Percentiles rank a stretch among this genome's conserved stretches.
Evolutionary conservation across 2,113 vertebrate genomes (phyloP).

Genomic region (Austrofundulus limnaeus): DNA sequence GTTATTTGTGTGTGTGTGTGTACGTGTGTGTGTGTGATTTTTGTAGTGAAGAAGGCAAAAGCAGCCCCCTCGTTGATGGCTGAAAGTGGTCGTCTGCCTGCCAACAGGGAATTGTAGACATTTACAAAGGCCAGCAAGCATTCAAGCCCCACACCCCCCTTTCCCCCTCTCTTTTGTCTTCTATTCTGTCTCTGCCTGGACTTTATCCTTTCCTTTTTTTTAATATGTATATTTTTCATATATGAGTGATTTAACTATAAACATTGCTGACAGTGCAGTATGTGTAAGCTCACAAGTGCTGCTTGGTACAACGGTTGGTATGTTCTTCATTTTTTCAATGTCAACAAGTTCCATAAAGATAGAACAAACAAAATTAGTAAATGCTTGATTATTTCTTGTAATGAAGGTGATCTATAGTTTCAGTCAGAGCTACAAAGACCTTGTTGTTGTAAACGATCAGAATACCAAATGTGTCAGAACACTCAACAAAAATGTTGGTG

Average conservation of each 20-base stretch:
- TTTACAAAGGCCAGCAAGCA: slow-evolving; percentile 95
- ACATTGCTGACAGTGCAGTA: slow-evolving; percentile 29
- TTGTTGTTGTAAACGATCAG: background rate
- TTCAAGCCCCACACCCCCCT: slow-evolving; percentile 72
- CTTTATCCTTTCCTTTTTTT: slow-evolving; percentile 40
- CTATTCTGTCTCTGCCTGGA: slow-evolving; percentile 60
- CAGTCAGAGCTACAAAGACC: background rate
- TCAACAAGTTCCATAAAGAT: slow-evolving; percentile 16
- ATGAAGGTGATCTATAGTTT: slow-evolving; percentile 6
- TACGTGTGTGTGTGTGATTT: slow-evolving; percentile 90
- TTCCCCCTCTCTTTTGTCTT: slow-evolving; percentile 65
- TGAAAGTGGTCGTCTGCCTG: slow-evolving; percentile 99
- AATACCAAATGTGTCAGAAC: slow-evolving; percentile 5
- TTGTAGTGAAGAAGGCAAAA: slow-evolving; percentile 99
- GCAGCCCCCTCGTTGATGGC: slow-evolving; percentile 98
- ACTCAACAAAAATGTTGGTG: background rate
- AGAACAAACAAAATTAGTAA: background rate
- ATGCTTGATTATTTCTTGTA: slow-evolving; percentile 11
- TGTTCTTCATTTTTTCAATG: slow-evolving; percentile 6
- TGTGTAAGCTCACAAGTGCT: slow-evolving; percentile 23
- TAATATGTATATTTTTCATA: slow-evolving; percentile 26
- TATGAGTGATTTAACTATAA: slow-evolving; percentile 20
- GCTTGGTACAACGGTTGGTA: slow-evolving; percentile 16
- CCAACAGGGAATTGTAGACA: slow-evolving; percentile 99
- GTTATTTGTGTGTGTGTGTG: slow-evolving; percentile 89